phyloP scores from a whole-genome alignment of 1,140 invertebrate genomes.

The Halesus radiatus region DNA sequence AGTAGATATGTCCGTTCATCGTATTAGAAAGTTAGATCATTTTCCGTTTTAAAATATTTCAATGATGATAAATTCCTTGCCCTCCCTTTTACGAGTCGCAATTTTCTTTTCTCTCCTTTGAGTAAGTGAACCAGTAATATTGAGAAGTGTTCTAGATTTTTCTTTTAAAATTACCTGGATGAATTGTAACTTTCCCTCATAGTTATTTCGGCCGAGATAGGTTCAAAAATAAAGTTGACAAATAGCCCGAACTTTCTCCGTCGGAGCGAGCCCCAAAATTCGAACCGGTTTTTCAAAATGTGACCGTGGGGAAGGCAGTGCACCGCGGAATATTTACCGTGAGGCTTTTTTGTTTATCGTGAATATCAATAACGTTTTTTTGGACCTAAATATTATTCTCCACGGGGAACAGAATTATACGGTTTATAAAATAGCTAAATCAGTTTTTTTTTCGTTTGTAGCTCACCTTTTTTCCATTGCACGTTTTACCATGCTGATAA shows the following conservation, averaged over 20 bases:
- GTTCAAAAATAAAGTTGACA: conserved; percentile 23
- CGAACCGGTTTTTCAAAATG: not conserved
- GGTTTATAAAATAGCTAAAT: too few species aligned
- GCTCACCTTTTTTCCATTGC: too few species aligned
- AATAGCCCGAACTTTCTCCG: not conserved
- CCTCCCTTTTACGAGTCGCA: too few species aligned
- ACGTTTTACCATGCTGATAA: too few species aligned
- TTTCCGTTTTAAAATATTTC: too few species aligned
- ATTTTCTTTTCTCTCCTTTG: too few species aligned
- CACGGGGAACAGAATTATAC: too few species aligned
- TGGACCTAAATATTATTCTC: too few species aligned
- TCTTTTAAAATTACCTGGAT: not conserved
- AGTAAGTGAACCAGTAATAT: not conserved
- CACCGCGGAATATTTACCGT: not conserved
- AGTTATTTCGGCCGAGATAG: not conserved
- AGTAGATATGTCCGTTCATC: too few species aligned
- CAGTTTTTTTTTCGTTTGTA: too few species aligned
- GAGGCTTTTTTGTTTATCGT: not conserved
- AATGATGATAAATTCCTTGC: too few species aligned
- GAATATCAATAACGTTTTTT: not conserved
- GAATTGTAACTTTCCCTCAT: not conserved
- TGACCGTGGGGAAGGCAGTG: not conserved
- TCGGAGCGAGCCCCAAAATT: not conserved
- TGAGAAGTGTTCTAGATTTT: conserved; percentile 2
- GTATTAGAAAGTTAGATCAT: too few species aligned